Evolutionary conservation across 2,888 invertebrate species (phyloP).

Genomic region (Caradrina kadenii): DNA sequence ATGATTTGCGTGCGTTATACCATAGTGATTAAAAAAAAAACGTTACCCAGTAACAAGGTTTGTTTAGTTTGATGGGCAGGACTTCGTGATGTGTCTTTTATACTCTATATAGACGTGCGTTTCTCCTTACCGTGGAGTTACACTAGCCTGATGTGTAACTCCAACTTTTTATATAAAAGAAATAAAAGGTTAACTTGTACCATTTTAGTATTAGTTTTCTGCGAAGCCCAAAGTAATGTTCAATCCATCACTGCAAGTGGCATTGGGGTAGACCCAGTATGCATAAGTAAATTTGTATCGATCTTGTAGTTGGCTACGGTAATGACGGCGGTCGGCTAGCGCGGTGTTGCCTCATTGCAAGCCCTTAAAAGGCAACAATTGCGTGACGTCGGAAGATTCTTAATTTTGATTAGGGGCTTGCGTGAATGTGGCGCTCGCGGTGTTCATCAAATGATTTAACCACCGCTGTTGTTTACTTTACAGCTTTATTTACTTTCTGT

Average conservation of each 20-base stretch:
- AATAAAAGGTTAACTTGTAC: constrained; percentile 8
- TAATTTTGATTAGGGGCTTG: constrained; percentile 84
- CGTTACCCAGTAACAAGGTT: too few species aligned
- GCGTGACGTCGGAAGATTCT: constrained; percentile 84
- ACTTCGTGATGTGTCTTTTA: too few species aligned
- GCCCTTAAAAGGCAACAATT: constrained; percentile 71
- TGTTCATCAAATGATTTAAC: constrained; percentile 81
- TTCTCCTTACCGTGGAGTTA: too few species aligned
- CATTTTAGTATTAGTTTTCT: constrained; percentile 35
- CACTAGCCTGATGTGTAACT: too few species aligned
- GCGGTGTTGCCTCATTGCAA: constrained; percentile 55
- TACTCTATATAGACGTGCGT: too few species aligned
- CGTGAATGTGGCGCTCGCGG: constrained; percentile 78
- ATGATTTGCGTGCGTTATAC: too few species aligned
- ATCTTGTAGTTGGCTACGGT: constrained; percentile 71
- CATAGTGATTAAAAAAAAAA: too few species aligned
- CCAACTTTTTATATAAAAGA: constrained; percentile 1
- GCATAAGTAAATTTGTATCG: constrained; percentile 84
- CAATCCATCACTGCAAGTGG: constrained; percentile 74
- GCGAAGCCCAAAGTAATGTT: constrained; percentile 49
- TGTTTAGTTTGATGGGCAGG: too few species aligned
- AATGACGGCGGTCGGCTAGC: constrained; percentile 58
- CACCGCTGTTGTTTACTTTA: constrained; percentile 78
- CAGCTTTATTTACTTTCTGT: constrained; percentile 63
- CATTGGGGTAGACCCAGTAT: constrained; percentile 71